Evolutionary conservation across 23 tunicate genomes (phyloP), one percentile per base, ranked within the genome.

Genomic region (Phallusia fumigata): DNA sequence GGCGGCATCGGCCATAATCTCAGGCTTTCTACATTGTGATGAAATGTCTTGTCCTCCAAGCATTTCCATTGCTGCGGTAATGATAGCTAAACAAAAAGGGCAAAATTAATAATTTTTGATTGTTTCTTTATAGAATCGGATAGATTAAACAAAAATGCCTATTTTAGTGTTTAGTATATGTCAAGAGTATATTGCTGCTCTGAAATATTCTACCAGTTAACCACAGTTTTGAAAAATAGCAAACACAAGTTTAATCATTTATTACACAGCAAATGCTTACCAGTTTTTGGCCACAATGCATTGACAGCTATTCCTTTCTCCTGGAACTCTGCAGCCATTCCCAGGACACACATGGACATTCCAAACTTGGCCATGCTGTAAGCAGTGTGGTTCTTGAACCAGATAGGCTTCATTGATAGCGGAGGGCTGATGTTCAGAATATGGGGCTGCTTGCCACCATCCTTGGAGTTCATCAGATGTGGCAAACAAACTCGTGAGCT

Each of bases 1-100:
- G 10, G 99, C 99, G 22, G 99, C 97, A 85, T 96, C 99, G 13
- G 99, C 97, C 99, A 96, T 96, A 84, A 96, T 96, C 35, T 86
- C 89, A 0, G 97, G 90, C 53, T 89, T 91, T 32, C 99, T 76
- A 78, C 96, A 90, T 74, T 76, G 81, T 22, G 58, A 53, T 44
- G 84, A 85, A 52, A 84, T 85, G 32, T 76, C 88, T 73, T 82
- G 52, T 12, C 96, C 99, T 32, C 96, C 99, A 19, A 88, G 69
- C 99, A 91, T 96, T 32, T 91, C 99, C 96, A 91, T 91, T 6
- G 99, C 99, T 0, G 96, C 99, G 65, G 99, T 96, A 73, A 91
- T 58, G 65, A 96, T 94, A 26, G 98, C 98, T 89, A 65, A 1
- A 80, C 74, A 45, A 24, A 58, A 6, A 58, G n/a, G n/a, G n/a